Evolutionary conservation across 2,797 vertebrate genomes (phyloP).

Genomic region (Melanotaenia parkinsoni): DNA sequence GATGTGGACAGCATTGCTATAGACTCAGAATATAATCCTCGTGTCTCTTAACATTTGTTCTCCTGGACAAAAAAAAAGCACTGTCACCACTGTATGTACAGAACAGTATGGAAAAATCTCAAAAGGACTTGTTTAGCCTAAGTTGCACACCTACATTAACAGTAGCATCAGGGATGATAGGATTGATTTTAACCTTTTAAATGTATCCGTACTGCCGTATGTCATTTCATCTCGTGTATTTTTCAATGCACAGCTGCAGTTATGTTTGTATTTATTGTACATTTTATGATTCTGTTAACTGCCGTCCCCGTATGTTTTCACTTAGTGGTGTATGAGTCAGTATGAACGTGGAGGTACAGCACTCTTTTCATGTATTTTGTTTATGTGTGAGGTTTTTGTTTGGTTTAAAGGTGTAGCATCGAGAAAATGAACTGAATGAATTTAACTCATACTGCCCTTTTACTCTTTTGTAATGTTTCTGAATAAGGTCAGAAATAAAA

Average conservation of each 20-base stretch:
- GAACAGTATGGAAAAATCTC: constrained; percentile 19
- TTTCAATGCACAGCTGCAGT: constrained; percentile 64
- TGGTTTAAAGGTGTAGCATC: constrained; percentile 11
- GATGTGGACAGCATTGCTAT: constrained; percentile 8
- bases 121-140: constrained; percentile 40
- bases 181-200: constrained; percentile 33
- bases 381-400: constrained; percentile 31
- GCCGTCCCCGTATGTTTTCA: constrained; percentile 48
- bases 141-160: constrained; percentile 39
- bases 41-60: constrained; percentile 19
- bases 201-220: constrained; percentile 39
- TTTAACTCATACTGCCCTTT: constrained; percentile 55
- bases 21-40: constrained; percentile 13
- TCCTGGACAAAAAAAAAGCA: constrained; percentile 59
- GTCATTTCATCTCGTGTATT: constrained; percentile 66
- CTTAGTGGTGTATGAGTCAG: constrained; percentile 25
- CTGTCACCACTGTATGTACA: constrained; percentile 54
- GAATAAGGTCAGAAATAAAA: constrained; percentile 69
- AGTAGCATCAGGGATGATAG: constrained; percentile 58
- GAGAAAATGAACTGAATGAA: constrained; percentile 36
- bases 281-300: constrained; percentile 51
- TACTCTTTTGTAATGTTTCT: constrained; percentile 67
- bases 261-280: constrained; percentile 71
- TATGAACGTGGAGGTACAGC: constrained; percentile 45
- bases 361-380: constrained; percentile 48